These are phyloP conservation scores for Euproctis similis DNA, from an alignment of 2,888 invertebrate genomes.

Conservation along the genomic window DNA sequence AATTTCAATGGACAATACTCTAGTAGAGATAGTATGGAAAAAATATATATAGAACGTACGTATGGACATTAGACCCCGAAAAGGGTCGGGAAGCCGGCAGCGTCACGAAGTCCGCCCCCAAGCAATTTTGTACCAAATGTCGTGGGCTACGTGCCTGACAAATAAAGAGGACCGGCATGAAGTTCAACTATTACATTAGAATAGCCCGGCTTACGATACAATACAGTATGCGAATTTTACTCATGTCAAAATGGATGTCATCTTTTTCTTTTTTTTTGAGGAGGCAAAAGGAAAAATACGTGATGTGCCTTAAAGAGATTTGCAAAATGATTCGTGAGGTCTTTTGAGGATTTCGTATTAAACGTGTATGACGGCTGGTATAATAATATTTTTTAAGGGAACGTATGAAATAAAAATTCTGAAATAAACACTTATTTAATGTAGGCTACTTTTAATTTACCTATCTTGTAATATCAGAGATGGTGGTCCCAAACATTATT, in stretches of 20 bases:
- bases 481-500: no score
- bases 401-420: no score
- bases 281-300: no score
- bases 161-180: slow-evolving; percentile 68
- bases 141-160: slow-evolving; percentile 68
- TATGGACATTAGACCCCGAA: slow-evolving; percentile 56
- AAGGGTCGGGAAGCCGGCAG: slow-evolving; percentile 47
- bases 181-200: slow-evolving; percentile 51
- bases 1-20: slow-evolving; percentile 47
- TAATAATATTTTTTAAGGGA: no score
- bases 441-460: no score
- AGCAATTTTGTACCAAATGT: slow-evolving; percentile 75
- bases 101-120: slow-evolving; percentile 66
- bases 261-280: slow-evolving; percentile 24
- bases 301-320: no score
- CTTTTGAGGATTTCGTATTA: no score
- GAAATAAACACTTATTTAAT: no score
- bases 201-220: slow-evolving; percentile 46
- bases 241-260: slow-evolving; percentile 22
- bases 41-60: slow-evolving; percentile 54
- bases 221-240: slow-evolving; percentile 25
- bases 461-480: no score
- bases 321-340: no score
- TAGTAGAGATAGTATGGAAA: slow-evolving; percentile 45
- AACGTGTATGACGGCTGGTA: no score